Evolutionary conservation across 2,888 invertebrate genomes (phyloP).

Genomic region (Leucozona laternaria): DNA sequence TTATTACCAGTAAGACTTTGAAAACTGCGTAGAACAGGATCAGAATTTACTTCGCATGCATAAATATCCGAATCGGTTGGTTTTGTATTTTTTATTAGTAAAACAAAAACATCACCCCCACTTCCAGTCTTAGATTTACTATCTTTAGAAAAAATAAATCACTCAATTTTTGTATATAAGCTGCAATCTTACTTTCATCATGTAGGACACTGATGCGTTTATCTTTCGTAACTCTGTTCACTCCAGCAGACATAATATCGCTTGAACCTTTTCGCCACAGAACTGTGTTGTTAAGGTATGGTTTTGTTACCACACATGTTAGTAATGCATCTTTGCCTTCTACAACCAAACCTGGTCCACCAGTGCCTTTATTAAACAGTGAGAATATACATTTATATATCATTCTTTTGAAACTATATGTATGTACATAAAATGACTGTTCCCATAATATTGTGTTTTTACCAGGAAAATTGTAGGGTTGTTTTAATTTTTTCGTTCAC

Average conservation of each 20-base stretch:
- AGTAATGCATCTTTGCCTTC: slow-evolving; percentile 92
- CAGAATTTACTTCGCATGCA: slow-evolving; percentile 92
- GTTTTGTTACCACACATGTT: slow-evolving; percentile 91
- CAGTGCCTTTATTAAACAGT: slow-evolving; percentile 79
- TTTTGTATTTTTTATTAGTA: slow-evolving; percentile 89
- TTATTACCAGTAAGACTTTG: slow-evolving; percentile 89
- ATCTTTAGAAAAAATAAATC: slow-evolving; percentile 76
- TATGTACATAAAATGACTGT: too few species aligned
- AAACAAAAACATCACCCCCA: slow-evolving; percentile 93
- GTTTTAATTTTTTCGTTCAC: too few species aligned
- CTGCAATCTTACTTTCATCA: slow-evolving; percentile 87
- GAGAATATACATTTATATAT: background rate
- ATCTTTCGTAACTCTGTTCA: slow-evolving; percentile 90
- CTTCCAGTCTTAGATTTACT: slow-evolving; percentile 82
- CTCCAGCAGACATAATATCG: slow-evolving; percentile 90
- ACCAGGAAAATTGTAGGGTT: too few species aligned
- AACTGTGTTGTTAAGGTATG: slow-evolving; percentile 86
- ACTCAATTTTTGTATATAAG: background rate
- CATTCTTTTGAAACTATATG: too few species aligned
- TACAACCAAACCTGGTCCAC: slow-evolving; percentile 84
- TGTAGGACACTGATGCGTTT: slow-evolving; percentile 89
- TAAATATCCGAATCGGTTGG: slow-evolving; percentile 91
- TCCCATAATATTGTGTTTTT: too few species aligned
- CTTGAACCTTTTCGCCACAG: slow-evolving; percentile 90
- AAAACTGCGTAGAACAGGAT: slow-evolving; percentile 91